Base-by-base conservation (phyloP, 2,113 vertebrate species). In the Sterna hirundo region DNA sequence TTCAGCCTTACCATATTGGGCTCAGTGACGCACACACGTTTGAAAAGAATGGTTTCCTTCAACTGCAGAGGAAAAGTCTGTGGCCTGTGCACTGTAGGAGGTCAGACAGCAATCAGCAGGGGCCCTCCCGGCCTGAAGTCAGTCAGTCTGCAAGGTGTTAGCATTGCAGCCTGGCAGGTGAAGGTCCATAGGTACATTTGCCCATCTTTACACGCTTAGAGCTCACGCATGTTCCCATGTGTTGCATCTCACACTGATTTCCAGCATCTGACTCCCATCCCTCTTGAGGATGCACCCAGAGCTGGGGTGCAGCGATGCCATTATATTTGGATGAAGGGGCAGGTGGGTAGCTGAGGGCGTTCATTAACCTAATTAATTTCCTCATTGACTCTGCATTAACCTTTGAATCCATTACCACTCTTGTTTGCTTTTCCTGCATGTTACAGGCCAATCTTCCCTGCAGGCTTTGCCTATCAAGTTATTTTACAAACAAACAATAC, bases 301-400 rank as follows among this genome's bases (percentile, higher is more conserved):
- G 15, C 71, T 64, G 52, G 47, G 38, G 47, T 58, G 62, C 77
- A 79, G 15, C 58, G 34, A 5, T 65, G 30, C 58, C 38, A 8
- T 69, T 86, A 5, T n/a, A 12, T 57, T 72, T 65, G 72, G 34
- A 20, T 72, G 58, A 47, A 49, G 25, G 55, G 13, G 15, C 54
- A 42, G 15, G 7, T 93, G 69, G 27, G 11, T 88, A 54, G 69
- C 65, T 84, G 34, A 75, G 29, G 40, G 52, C 32, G 11, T 89
- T 92, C 44, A 72, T 77, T 92, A 74, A 46, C 26, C 10, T 92
- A 40, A 93, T 92, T 84, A 92, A 80, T 86, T 96, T 83, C 76
- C n/a, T 92, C 15, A 9, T 40, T 94, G 78, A 69, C 57, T 95
- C 57, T 85, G 3, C 36, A 54, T 76, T 97, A 93, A 71, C 54